phyloP scores from a whole-genome alignment of 2,888 invertebrate genomes.

The Hofmannophila pseudospretella region DNA sequence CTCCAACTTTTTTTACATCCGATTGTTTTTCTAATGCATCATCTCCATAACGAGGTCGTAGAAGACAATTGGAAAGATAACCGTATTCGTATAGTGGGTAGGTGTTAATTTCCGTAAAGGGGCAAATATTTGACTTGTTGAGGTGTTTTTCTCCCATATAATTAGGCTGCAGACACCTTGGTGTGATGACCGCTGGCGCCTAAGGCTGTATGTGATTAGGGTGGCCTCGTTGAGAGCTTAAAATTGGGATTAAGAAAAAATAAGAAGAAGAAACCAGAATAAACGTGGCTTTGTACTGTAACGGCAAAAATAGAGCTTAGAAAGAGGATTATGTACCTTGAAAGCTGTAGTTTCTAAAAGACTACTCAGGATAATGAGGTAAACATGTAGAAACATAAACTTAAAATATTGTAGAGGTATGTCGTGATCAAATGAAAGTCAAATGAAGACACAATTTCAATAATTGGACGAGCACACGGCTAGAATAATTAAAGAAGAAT shows the following conservation, averaged over 20 bases:
- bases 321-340: too few species aligned
- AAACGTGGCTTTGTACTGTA: too few species aligned
- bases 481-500: too few species aligned
- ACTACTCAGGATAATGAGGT: too few species aligned
- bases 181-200: slow-evolving; percentile 67
- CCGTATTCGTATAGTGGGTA: slow-evolving; percentile 22
- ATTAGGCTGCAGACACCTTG: slow-evolving; percentile 72
- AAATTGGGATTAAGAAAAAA: not conserved
- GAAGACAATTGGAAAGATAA: slow-evolving; percentile 18
- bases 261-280: not conserved
- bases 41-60: slow-evolving; percentile 31
- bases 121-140: slow-evolving; percentile 58
- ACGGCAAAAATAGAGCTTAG: too few species aligned
- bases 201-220: slow-evolving; percentile 33
- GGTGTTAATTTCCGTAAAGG: slow-evolving; percentile 14
- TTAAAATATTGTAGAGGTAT: too few species aligned
- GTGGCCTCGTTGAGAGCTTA: slow-evolving; percentile 1
- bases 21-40: slow-evolving; percentile 29
- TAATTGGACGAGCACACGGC: too few species aligned
- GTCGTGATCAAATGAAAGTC: too few species aligned
- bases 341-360: too few species aligned
- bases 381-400: too few species aligned
- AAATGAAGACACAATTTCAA: too few species aligned
- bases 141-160: slow-evolving; percentile 64
- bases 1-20: slow-evolving; percentile 19